phyloP scores from a whole-genome alignment of 1,140 invertebrate species.

The Nymphalis io region DNA sequence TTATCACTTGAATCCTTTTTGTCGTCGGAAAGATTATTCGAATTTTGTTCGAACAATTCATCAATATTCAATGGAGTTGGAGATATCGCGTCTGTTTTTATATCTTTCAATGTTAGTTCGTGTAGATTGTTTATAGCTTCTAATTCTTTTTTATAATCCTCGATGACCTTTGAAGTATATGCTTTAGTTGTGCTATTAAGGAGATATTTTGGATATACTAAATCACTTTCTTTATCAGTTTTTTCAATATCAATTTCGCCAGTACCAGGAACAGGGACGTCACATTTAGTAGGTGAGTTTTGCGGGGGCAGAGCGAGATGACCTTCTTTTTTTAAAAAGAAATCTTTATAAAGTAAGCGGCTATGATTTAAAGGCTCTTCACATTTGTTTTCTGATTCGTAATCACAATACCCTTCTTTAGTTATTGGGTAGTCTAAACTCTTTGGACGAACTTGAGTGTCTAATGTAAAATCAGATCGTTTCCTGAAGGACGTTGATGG shows the following conservation, averaged over 20 bases:
- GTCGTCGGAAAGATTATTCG: slow-evolving; percentile 42
- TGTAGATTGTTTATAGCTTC: slow-evolving; percentile 77
- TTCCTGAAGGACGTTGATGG: slow-evolving; percentile 51
- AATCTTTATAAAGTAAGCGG: slow-evolving; percentile 71
- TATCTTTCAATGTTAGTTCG: slow-evolving; percentile 76
- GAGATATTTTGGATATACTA: slow-evolving; percentile 74
- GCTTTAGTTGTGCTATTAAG: slow-evolving; percentile 72
- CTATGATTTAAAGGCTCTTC: slow-evolving; percentile 67
- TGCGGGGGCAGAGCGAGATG: slow-evolving; percentile 61
- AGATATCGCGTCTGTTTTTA: slow-evolving; percentile 68
- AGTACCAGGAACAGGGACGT: slow-evolving; percentile 38
- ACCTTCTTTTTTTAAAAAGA: slow-evolving; percentile 71
- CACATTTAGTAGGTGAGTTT: slow-evolving; percentile 59
- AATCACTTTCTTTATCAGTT: slow-evolving; percentile 43
- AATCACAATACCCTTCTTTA: slow-evolving; percentile 50
- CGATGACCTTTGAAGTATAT: slow-evolving; percentile 78
- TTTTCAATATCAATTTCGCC: slow-evolving; percentile 46
- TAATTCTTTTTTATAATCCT: slow-evolving; percentile 79
- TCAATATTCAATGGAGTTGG: slow-evolving; percentile 69
- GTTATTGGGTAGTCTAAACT: slow-evolving; percentile 59
- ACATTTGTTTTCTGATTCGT: slow-evolving; percentile 52
- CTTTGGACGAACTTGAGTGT: slow-evolving; percentile 55
- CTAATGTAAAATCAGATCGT: slow-evolving; percentile 48
- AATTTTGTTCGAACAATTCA: slow-evolving; percentile 67
- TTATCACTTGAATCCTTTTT: slow-evolving; percentile 48